Evolutionary conservation across 2,888 invertebrate species (phyloP), one percentile per base, ranked within the genome.

Genomic region (Pyrrhia umbra): DNA sequence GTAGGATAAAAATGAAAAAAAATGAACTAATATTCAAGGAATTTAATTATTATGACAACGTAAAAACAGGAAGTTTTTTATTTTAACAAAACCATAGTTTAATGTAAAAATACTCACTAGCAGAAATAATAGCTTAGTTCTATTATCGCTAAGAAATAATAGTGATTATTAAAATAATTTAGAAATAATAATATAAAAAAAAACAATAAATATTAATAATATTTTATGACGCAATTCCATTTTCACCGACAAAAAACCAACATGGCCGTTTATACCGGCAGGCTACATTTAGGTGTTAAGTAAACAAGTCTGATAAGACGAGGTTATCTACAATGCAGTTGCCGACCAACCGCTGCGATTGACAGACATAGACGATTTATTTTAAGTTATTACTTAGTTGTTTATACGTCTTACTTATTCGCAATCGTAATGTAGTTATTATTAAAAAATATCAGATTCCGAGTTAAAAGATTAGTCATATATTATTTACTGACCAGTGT

Each of bases 241-340:
- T 6, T 8, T 16, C 1, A 25, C 4, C 3, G n/a, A n/a, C n/a
- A 10, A 60, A 30, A 18, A 40, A n/a, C 0, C n/a, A 60, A 56
- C 40, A 39, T 13, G 84, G 81, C 76, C 71, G 51, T 13, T 62
- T 34, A 64, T 72, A 78, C 86, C 85, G n/a, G 6, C 61, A 21
- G 25, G 50, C 40, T 30, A 51, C 73, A 56, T 47, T 57, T 13
- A 10, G 75, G 86, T 82, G 92, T 92, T 91, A 89, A 90, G 89
- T 90, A 88, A 90, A 89, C 88, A 90, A 82, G 85, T 80, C 64
- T 84, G 93, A 93, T 94, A 94, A 92, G 85, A 68, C 84, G 86
- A 88, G 90, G 91, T 92, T 93, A 93, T 94, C 94, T 88, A 50
- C 63, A 70, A 76, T 77, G 78, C 85, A 89, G 86, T 88, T 84